A percentile compares a stretch with the other conserved stretches of the same genome.
phyloP scores from a whole-genome alignment of 2,113 vertebrate species.

The Plestiodon gilberti region DNA sequence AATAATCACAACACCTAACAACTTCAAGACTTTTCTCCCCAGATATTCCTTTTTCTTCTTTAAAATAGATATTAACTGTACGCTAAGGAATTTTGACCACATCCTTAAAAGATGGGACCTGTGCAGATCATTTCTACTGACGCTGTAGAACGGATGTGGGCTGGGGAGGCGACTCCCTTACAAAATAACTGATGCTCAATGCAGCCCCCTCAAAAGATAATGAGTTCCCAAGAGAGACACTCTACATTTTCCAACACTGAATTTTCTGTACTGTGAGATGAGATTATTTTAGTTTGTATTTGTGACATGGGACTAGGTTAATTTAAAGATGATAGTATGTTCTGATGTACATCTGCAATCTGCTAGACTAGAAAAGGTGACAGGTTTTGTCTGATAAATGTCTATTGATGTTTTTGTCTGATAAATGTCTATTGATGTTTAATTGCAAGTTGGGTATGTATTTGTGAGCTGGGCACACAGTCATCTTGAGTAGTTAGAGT shows the following conservation, averaged over 20 bases:
- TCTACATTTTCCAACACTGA: constrained; percentile 43
- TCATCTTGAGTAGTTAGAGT: not conserved
- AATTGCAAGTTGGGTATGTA: not conserved
- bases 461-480: not conserved
- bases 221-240: constrained; percentile 56
- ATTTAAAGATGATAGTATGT: constrained; percentile 13
- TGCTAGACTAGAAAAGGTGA: not conserved
- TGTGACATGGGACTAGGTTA: constrained; percentile 13
- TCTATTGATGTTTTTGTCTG: no score
- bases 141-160: constrained; percentile 3
- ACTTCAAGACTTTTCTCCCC: not conserved
- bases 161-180: constrained; percentile 26
- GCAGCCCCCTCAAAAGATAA: constrained; percentile 63
- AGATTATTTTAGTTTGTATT: constrained; percentile 25
- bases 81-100: constrained; percentile 27
- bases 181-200: constrained; percentile 56
- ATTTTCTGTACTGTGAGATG: constrained; percentile 50
- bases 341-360: constrained; percentile 19
- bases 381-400: not conserved
- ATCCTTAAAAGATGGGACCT: not conserved
- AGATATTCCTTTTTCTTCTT: constrained; percentile 23
- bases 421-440: not conserved
- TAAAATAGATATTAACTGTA: constrained; percentile 40
- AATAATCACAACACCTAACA: not conserved
- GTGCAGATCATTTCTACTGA: not conserved